These are phyloP conservation scores for Actias luna DNA, from an alignment of 2,888 invertebrate species.

Conservation along the genomic window DNA sequence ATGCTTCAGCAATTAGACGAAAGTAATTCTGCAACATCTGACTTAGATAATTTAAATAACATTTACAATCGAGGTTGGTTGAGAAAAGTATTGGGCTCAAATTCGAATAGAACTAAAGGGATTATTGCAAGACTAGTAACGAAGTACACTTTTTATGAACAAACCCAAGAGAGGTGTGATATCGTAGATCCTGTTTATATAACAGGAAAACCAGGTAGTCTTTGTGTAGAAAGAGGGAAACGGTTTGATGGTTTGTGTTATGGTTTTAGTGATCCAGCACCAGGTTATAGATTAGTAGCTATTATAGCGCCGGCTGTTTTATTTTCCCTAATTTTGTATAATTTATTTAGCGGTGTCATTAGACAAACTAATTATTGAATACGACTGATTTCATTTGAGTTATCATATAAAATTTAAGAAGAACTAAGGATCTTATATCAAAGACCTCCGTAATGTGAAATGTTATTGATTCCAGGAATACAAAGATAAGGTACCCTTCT, in stretches of 20 bases:
- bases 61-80: constrained; percentile 49
- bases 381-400: not conserved
- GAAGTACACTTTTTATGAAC: constrained; percentile 54
- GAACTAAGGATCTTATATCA: no score
- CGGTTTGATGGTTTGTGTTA: constrained; percentile 61
- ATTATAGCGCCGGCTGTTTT: constrained; percentile 65
- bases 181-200: constrained; percentile 53
- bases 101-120: constrained; percentile 51
- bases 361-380: constrained; percentile 55
- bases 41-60: constrained; percentile 47
- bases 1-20: not conserved
- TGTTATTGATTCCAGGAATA: no score
- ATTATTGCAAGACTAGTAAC: constrained; percentile 58
- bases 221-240: constrained; percentile 56
- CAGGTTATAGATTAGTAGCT: constrained; percentile 65
- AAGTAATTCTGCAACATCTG: constrained; percentile 33
- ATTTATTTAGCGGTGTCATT: constrained; percentile 70
- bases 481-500: no score
- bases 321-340: constrained; percentile 68
- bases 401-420: not conserved
- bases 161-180: constrained; percentile 55
- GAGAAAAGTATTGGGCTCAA: constrained; percentile 33
- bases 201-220: constrained; percentile 53
- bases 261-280: constrained; percentile 59
- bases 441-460: no score